Evolutionary conservation across 1,140 invertebrate genomes (phyloP).

Genomic region (Agrypnia vestita): DNA sequence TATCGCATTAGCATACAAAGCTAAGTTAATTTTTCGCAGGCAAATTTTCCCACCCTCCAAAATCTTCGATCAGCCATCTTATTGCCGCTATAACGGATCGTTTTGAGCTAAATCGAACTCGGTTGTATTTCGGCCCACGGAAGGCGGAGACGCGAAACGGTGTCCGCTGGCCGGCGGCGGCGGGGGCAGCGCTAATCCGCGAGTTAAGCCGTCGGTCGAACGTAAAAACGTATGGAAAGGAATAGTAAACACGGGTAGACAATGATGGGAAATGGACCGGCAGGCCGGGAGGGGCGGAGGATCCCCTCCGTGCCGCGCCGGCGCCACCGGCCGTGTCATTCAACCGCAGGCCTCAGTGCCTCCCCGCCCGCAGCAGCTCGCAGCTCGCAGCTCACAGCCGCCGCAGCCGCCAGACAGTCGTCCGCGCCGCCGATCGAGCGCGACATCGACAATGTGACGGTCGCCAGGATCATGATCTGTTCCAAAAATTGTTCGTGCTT

Average conservation of each 20-base stretch:
- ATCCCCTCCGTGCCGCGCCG: slow-evolving; percentile 6
- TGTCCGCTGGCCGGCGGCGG: not conserved
- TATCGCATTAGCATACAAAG: too few relatives aligned
- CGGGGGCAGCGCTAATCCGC: slow-evolving; percentile 35
- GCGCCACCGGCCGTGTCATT: slow-evolving; percentile 50
- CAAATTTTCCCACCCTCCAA: too few relatives aligned
- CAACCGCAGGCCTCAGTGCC: slow-evolving; percentile 39
- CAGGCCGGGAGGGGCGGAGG: slow-evolving; percentile 34
- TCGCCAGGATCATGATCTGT: slow-evolving; percentile 70
- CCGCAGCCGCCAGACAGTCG: not conserved
- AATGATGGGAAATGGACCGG: slow-evolving; percentile 60
- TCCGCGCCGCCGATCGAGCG: slow-evolving; percentile 24
- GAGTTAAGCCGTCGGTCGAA: slow-evolving; percentile 34
- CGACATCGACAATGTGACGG: slow-evolving; percentile 49
- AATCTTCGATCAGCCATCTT: too few relatives aligned
- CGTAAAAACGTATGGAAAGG: slow-evolving; percentile 52
- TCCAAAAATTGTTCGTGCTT: slow-evolving; percentile 74
- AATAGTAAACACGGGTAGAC: slow-evolving; percentile 58
- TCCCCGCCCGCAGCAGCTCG: slow-evolving; percentile 14
- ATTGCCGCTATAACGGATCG: too few relatives aligned
- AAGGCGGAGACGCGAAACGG: not conserved
- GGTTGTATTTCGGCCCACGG: not conserved
- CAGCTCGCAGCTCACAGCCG: slow-evolving; percentile 3
- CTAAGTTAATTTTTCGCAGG: too few relatives aligned
- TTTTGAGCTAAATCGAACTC: too few relatives aligned